Conservation (phyloP, 1,140 invertebrate genomes). For the Drosophila jambulina region DNA sequence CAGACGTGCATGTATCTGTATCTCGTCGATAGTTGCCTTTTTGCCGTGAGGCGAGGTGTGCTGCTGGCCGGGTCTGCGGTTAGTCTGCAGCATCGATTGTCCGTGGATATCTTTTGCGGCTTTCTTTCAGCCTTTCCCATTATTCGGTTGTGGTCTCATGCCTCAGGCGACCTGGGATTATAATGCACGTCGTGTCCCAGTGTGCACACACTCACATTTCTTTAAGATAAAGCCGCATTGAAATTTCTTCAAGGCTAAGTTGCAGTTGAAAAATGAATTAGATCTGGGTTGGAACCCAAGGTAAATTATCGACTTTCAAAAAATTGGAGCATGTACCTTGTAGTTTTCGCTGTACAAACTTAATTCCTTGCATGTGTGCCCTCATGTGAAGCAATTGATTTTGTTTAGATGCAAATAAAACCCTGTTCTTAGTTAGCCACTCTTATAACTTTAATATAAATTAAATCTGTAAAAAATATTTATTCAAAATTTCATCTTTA, state of each 20-base stretch:
- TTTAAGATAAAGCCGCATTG: slow-evolving; percentile 40
- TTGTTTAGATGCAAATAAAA: neutral
- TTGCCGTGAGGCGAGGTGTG: slow-evolving; percentile 9
- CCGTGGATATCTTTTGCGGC: slow-evolving; percentile 79
- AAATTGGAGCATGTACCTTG: neutral
- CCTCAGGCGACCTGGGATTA: slow-evolving; percentile 49
- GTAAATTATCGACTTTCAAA: neutral
- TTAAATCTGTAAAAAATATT: neutral
- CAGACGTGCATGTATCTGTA: slow-evolving; percentile 61
- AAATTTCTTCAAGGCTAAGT: slow-evolving; percentile 40
- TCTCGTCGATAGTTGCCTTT: slow-evolving; percentile 43
- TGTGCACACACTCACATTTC: slow-evolving; percentile 18
- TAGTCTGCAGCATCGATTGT: slow-evolving; percentile 75
- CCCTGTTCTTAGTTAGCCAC: too few species aligned
- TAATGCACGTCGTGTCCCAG: slow-evolving; percentile 66
- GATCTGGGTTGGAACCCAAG: neutral
- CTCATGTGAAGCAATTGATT: neutral
- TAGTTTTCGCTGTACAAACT: neutral
- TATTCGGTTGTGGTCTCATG: slow-evolving; percentile 44
- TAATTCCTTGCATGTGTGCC: too few species aligned
- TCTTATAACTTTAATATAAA: too few species aligned
- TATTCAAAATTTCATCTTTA: neutral
- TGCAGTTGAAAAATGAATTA: slow-evolving; percentile 9
- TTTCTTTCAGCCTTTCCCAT: slow-evolving; percentile 43
- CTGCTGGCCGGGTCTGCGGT: slow-evolving; percentile 33